These are phyloP conservation scores for Penaeus japonicus DNA, from an alignment of 1,140 invertebrate species.

Conservation along the genomic window DNA sequence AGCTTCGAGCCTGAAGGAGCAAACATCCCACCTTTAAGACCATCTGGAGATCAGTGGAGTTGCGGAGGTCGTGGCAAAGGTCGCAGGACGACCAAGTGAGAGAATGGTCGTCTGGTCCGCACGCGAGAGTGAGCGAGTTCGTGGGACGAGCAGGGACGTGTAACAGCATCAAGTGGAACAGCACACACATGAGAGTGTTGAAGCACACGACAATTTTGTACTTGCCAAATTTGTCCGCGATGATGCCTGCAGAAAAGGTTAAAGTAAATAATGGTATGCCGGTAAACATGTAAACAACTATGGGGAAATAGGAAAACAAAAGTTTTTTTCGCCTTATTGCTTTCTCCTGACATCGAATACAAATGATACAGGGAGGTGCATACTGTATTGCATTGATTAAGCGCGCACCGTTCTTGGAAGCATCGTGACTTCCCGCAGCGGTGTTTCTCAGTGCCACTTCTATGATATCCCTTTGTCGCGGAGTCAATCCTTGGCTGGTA, in stretches of 20 bases:
- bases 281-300: too few species aligned
- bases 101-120: background rate
- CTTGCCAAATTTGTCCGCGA: slow-evolving; percentile 9
- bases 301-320: too few species aligned
- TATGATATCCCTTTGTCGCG: too few species aligned
- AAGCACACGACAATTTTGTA: background rate
- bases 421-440: too few species aligned
- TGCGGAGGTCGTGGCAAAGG: background rate
- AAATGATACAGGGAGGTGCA: too few species aligned
- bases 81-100: background rate
- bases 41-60: background rate
- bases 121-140: background rate
- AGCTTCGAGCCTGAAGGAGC: too few species aligned
- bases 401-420: too few species aligned
- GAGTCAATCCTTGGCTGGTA: too few species aligned
- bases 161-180: background rate
- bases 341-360: too few species aligned
- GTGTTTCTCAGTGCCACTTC: too few species aligned
- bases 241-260: background rate
- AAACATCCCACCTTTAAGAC: background rate
- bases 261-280: background rate
- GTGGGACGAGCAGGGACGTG: background rate
- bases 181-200: background rate
- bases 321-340: too few species aligned
- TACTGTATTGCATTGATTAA: too few species aligned